These are phyloP conservation scores for Paramisgurnus dabryanus DNA, from an alignment of 2,113 vertebrate species.

Conservation along the genomic window DNA sequence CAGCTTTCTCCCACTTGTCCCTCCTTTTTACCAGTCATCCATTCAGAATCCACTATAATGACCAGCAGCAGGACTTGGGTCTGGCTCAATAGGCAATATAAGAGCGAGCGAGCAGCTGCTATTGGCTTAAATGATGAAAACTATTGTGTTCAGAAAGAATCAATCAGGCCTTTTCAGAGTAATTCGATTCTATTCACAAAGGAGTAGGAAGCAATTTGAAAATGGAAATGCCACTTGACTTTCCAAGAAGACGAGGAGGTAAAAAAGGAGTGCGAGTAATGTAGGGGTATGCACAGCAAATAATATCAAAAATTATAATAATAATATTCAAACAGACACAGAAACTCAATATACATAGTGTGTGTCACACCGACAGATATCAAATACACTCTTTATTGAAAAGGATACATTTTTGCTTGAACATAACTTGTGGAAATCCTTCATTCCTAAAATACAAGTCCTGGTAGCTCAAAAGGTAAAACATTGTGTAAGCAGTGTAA, in stretches of 20 bases:
- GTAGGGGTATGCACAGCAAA: conserved; percentile 44
- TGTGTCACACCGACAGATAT: background rate
- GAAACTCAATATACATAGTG: conserved; percentile 17
- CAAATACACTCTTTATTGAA: too few species aligned
- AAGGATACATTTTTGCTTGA: background rate
- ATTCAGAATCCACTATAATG: conserved; percentile 70
- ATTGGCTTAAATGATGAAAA: conserved; percentile 69
- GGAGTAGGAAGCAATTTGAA: conserved; percentile 75
- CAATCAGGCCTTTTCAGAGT: conserved; percentile 77
- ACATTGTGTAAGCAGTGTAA: too few species aligned
- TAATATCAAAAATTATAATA: background rate
- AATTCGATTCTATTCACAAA: conserved; percentile 78
- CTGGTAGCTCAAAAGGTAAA: too few species aligned
- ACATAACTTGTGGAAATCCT: conserved; percentile 10
- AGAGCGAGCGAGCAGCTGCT: conserved; percentile 58
- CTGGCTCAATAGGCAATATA: conserved; percentile 66
- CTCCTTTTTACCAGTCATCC: conserved; percentile 60
- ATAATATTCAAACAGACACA: conserved; percentile 13
- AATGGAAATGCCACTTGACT: conserved; percentile 78
- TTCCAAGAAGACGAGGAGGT: conserved; percentile 58
- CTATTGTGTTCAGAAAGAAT: conserved; percentile 76
- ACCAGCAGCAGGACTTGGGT: conserved; percentile 58
- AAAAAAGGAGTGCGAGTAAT: conserved; percentile 38
- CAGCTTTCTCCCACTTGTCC: conserved; percentile 37
- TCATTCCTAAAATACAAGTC: too few species aligned